A percentile compares a stretch with the other conserved stretches of the same genome.
phyloP scores from a whole-genome alignment of 2,888 invertebrate genomes.

The Melanotus villosus region DNA sequence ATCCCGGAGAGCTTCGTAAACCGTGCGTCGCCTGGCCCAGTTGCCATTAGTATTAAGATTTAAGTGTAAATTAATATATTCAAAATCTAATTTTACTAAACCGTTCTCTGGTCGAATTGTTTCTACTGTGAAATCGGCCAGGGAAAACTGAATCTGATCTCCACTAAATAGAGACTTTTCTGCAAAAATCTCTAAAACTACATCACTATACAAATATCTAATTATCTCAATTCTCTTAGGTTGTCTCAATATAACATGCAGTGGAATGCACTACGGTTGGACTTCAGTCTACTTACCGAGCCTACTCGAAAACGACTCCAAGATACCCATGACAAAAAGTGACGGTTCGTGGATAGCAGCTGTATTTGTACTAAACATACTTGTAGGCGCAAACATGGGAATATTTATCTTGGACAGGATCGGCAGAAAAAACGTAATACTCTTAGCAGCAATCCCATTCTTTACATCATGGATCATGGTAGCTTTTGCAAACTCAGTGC shows the following conservation, averaged over 20 bases:
- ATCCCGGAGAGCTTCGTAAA: too few species aligned
- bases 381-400: slow-evolving; percentile 74
- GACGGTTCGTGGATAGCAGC: slow-evolving; percentile 77
- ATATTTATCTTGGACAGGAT: slow-evolving; percentile 76
- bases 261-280: slow-evolving; percentile 71
- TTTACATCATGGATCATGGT: slow-evolving; percentile 77
- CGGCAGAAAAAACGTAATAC: slow-evolving; percentile 77
- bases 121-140: too few species aligned
- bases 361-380: slow-evolving; percentile 76
- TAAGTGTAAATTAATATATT: too few species aligned
- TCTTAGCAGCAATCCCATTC: slow-evolving; percentile 75
- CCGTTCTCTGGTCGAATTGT: too few species aligned
- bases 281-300: slow-evolving; percentile 74
- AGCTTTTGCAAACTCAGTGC: slow-evolving; percentile 72
- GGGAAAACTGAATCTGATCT: too few species aligned
- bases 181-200: too few species aligned
- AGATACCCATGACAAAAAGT: slow-evolving; percentile 68
- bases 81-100: too few species aligned
- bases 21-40: too few species aligned
- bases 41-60: too few species aligned
- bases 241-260: slow-evolving; percentile 50
- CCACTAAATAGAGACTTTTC: too few species aligned
- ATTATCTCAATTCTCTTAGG: not conserved
- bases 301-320: slow-evolving; percentile 67
- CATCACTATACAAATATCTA: too few species aligned